These are phyloP conservation scores for Drosophila paucipuncta DNA, from an alignment of 2,888 invertebrate genomes.

Conservation along the genomic window DNA sequence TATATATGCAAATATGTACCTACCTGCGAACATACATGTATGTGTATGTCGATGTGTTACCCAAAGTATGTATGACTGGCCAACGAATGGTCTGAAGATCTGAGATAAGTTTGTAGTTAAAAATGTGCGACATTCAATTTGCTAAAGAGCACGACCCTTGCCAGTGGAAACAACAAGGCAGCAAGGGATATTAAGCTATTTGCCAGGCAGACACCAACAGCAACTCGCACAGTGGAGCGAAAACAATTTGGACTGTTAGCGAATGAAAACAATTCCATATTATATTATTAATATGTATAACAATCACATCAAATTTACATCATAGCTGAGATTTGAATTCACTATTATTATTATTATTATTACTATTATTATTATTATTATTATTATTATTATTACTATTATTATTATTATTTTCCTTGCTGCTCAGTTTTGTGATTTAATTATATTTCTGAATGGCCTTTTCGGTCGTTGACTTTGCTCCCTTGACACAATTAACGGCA, in stretches of 20 bases:
- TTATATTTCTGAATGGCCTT: background rate
- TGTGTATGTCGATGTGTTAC: background rate
- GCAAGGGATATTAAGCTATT: conserved; percentile 3
- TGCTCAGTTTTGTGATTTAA: background rate
- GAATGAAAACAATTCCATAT: background rate
- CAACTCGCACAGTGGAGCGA: conserved; percentile 25
- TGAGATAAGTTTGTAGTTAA: background rate
- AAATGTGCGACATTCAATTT: conserved; percentile 22
- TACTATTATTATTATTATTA: background rate
- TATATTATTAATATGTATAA: background rate
- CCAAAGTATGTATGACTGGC: background rate
- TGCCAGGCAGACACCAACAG: conserved; percentile 4
- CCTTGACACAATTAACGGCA: background rate
- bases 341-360: background rate
- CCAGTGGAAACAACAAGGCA: conserved; percentile 11
- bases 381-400: background rate
- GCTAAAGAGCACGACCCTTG: conserved; percentile 34
- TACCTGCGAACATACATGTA: background rate
- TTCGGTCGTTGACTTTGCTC: background rate
- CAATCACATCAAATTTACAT: background rate
- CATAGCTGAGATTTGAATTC: background rate
- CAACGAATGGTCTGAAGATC: background rate
- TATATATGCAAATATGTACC: background rate
- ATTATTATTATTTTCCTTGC: background rate
- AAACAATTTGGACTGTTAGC: background rate